Evolutionary conservation across 2,113 vertebrate genomes (phyloP).

Genomic region (Rhinolophus sinicus): DNA sequence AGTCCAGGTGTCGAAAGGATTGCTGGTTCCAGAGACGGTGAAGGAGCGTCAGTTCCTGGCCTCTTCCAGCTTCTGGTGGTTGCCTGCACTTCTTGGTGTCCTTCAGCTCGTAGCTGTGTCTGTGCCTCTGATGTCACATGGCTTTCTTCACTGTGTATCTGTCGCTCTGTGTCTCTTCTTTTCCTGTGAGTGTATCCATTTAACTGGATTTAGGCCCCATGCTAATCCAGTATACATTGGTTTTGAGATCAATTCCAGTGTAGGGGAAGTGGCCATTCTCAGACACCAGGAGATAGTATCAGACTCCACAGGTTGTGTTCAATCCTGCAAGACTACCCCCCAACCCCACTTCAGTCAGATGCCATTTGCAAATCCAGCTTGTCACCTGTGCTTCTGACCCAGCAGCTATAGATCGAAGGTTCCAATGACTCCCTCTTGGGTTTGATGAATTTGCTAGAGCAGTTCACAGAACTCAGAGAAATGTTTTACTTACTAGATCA

Average conservation of each 20-base stretch:
- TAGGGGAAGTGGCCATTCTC: neutral
- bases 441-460: neutral
- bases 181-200: neutral
- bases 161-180: neutral
- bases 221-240: neutral
- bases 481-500: neutral
- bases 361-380: no score
- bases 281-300: neutral
- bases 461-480: neutral
- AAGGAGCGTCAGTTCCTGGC: neutral
- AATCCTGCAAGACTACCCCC: neutral
- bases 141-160: no score
- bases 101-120: rapidly evolving
- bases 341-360: no score
- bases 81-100: neutral
- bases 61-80: neutral
- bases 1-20: neutral
- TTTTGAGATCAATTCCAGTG: neutral
- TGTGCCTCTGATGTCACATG: rapidly evolving
- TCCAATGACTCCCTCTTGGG: neutral
- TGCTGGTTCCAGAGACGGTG: no score
- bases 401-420: neutral
- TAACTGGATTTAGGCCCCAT: neutral
- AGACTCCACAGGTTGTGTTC: neutral
- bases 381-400: neutral